Conservation (phyloP, 2,888 invertebrate genomes). For the Anarsia innoxiella region DNA sequence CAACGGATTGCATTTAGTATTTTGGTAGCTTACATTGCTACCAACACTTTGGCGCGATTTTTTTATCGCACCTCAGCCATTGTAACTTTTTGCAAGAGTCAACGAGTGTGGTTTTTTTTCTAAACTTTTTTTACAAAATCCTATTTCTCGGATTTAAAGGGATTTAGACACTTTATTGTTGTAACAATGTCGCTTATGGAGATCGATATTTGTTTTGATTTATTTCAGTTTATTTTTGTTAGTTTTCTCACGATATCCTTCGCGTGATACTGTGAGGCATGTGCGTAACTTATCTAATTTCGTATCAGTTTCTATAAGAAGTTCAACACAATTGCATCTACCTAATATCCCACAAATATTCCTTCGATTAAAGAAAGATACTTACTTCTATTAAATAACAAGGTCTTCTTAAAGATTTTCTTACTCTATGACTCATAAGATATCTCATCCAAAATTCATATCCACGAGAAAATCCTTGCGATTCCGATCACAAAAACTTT, state of each 20-base stretch:
- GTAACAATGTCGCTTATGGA: conserved; percentile 67
- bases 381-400: too few relatives aligned
- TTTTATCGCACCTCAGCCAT: conserved; percentile 43
- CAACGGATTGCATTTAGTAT: conserved; percentile 59
- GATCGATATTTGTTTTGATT: conserved; percentile 67
- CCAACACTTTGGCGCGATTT: conserved; percentile 40
- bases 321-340: too few relatives aligned
- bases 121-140: conserved; percentile 47
- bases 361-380: too few relatives aligned
- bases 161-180: conserved; percentile 73
- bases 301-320: too few relatives aligned
- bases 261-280: too few relatives aligned
- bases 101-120: conserved; percentile 57
- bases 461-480: conserved; percentile 25
- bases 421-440: neutral
- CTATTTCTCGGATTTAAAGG: conserved; percentile 72
- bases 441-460: conserved; percentile 33
- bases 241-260: conserved; percentile 44
- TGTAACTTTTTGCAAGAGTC: conserved; percentile 63
- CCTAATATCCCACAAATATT: too few relatives aligned
- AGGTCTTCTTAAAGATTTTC: neutral
- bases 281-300: too few relatives aligned
- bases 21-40: conserved; percentile 61
- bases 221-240: conserved; percentile 31
- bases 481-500: conserved; percentile 34